Base-by-base conservation (phyloP, 1,140 invertebrate species). In the honey bee (Apis mellifera) region DNA sequence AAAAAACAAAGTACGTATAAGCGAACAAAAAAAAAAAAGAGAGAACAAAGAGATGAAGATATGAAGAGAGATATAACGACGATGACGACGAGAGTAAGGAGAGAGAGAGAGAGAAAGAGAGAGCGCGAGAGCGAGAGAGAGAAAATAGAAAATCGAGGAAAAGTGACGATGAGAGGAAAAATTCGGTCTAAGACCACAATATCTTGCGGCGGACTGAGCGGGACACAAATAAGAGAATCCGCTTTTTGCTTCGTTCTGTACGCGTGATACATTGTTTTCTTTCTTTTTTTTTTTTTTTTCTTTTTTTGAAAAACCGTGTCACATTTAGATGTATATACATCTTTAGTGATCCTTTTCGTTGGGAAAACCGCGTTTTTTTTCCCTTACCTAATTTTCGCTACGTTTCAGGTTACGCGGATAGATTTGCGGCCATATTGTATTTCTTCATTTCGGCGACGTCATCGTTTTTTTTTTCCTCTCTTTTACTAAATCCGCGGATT, bases 1-100 rank as follows among this genome's bases (percentile, higher is more conserved):
- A 93, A 92, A 93, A 93, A 93, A 92, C 88, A 92, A 93, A 93
- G 89, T 92, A 93, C 89, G 89, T 90, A 92, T 92, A 93, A 93
- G 90, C 86, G 89, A 87, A 83, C 82, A 87, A 87, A 88, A 87
- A 89, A 62, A 62, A 12, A 87, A 89, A 87, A 82, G n/a, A 65
- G 42, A 55, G 54, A 70, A 59, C 55, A 73, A 48, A 59, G 71
- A 73, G 71, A 73, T 59, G 32, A 73, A 69, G 66, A 88, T 85
- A 84, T 76, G 66, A 84, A 65, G 48, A 73, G 71, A n/a, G n/a
- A n/a, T 80, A 76, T 52, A 69, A 77, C 72, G 71, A 75, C 69
- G 76, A n/a, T n/a, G n/a, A 86, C 57, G 78, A 80, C 50, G 57
- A 73, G 50, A 23, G 66, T 70, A 62, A 83, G 13, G 59, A 73